Percentiles rank a stretch among this genome's conserved stretches.
These are phyloP conservation scores for Orussus abietinus DNA, from an alignment of 1,140 invertebrate species.

Conservation along the genomic window DNA sequence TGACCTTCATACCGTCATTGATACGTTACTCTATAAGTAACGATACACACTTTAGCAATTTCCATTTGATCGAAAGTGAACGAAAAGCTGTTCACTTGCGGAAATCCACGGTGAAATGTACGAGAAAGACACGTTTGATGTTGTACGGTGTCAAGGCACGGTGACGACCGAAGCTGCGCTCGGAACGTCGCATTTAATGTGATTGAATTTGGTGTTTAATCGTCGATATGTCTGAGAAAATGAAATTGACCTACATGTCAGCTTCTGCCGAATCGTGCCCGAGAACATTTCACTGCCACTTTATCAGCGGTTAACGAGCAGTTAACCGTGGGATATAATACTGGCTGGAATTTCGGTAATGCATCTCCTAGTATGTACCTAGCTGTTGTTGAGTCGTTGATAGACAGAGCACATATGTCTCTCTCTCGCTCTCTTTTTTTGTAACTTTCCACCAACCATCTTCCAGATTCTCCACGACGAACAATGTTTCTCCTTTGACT, in stretches of 20 bases:
- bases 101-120: slow-evolving; percentile 26
- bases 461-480: slow-evolving; percentile 19
- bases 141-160: slow-evolving; percentile 30
- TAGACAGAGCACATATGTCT: slow-evolving; percentile 49
- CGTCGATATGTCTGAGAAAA: too few species aligned
- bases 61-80: too few species aligned
- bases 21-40: too few species aligned
- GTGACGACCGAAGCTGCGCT: too few species aligned
- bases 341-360: slow-evolving; percentile 39
- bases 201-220: too few species aligned
- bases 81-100: slow-evolving; percentile 13
- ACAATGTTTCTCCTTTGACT: slow-evolving; percentile 26
- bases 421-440: too few species aligned
- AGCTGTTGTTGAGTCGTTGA: slow-evolving; percentile 55
- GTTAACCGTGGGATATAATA: slow-evolving; percentile 29
- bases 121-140: slow-evolving; percentile 25
- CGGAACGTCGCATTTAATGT: too few species aligned
- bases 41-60: too few species aligned
- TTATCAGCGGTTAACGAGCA: slow-evolving; percentile 32
- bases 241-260: too few species aligned
- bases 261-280: slow-evolving; percentile 36
- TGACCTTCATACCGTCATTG: too few species aligned
- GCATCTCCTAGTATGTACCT: slow-evolving; percentile 46
- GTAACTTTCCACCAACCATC: slow-evolving; percentile 18
- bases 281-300: slow-evolving; percentile 23